phyloP scores from a whole-genome alignment of 2,797 vertebrate species.

The Microcaecilia unicolor region DNA sequence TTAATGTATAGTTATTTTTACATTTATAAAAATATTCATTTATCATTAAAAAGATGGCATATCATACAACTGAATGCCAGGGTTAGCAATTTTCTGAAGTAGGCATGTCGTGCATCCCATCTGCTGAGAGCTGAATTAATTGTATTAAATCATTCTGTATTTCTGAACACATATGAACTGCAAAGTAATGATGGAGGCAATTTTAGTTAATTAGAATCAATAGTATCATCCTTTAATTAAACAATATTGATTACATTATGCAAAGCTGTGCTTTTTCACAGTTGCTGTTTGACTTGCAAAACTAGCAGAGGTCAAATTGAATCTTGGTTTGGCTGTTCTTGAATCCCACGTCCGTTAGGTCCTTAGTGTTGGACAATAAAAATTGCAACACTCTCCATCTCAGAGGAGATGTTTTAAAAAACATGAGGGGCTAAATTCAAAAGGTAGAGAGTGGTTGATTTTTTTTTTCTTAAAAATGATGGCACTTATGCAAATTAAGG shows the following conservation, averaged over 20 bases:
- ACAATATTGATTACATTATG: conserved; percentile 49
- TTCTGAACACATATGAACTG: conserved; percentile 36
- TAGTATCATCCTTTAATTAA: conserved; percentile 57
- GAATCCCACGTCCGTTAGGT: no score
- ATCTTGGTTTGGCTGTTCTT: not conserved
- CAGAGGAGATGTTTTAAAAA: no score
- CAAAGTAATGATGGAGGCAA: conserved; percentile 48
- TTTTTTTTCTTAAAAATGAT: no score
- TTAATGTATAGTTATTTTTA: conserved; percentile 27
- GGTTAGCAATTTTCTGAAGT: conserved; percentile 4
- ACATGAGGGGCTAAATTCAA: no score
- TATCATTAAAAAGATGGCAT: conserved; percentile 7
- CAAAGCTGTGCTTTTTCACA: conserved; percentile 22
- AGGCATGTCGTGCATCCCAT: conserved; percentile 1
- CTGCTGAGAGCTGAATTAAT: conserved; percentile 5
- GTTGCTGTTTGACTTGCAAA: conserved; percentile 37
- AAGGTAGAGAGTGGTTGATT: no score
- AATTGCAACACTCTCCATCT: no score
- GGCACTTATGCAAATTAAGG: no score
- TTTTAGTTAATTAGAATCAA: conserved; percentile 57
- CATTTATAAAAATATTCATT: conserved; percentile 13
- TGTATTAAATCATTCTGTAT: conserved; percentile 41
- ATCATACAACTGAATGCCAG: not conserved
- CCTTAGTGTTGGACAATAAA: no score
- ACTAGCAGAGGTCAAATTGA: conserved; percentile 24